A percentile compares a stretch with the other conserved stretches of the same genome.
phyloP scores from a whole-genome alignment of 2,888 invertebrate species.

The Cryptocephalus primarius region DNA sequence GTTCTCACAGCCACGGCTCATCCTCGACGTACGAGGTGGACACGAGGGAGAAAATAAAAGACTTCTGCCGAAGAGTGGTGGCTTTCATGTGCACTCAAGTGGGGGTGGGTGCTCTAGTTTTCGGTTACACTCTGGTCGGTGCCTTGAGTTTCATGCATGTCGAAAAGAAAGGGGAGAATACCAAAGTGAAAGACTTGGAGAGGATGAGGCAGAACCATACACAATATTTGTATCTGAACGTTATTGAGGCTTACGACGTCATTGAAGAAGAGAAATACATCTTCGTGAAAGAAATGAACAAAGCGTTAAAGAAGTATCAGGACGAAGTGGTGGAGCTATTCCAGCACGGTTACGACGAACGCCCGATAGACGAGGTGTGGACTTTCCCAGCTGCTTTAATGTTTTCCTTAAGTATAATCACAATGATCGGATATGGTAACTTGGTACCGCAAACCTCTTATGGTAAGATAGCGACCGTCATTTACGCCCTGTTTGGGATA shows the following conservation, averaged over 20 bases:
- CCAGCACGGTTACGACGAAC: slow-evolving; percentile 57
- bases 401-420: slow-evolving; percentile 81
- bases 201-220: slow-evolving; percentile 46
- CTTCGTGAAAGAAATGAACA: slow-evolving; percentile 40
- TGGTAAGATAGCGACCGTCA: slow-evolving; percentile 75
- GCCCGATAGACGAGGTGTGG: slow-evolving; percentile 63
- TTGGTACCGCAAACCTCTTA: slow-evolving; percentile 70
- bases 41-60: slow-evolving; percentile 69
- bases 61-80: slow-evolving; percentile 74
- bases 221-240: too few species aligned
- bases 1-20: slow-evolving; percentile 32
- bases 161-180: slow-evolving; percentile 42
- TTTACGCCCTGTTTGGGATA: slow-evolving; percentile 81
- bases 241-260: slow-evolving; percentile 51
- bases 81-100: slow-evolving; percentile 91
- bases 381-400: slow-evolving; percentile 79
- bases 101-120: slow-evolving; percentile 79
- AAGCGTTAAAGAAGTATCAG: slow-evolving; percentile 56
- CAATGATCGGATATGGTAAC: slow-evolving; percentile 88
- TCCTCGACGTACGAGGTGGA: slow-evolving; percentile 54
- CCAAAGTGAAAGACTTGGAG: slow-evolving; percentile 11
- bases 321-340: slow-evolving; percentile 52
- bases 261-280: slow-evolving; percentile 49
- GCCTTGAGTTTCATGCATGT: slow-evolving; percentile 72
- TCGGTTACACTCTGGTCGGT: slow-evolving; percentile 77